phyloP scores from a whole-genome alignment of 2,888 invertebrate species.

The Epirrhoe alternata region DNA sequence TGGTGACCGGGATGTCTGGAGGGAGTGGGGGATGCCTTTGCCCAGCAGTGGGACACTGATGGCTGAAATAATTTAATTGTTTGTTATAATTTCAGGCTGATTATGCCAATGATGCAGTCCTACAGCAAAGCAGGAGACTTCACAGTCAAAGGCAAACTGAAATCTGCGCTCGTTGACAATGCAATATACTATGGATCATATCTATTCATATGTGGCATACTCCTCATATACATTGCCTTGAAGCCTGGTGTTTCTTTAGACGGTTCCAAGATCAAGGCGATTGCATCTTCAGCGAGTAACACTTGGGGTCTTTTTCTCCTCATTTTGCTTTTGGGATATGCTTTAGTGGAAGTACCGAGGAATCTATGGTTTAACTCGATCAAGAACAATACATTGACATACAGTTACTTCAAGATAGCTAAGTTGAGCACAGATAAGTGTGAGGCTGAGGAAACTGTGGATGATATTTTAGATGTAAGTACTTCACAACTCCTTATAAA shows the following conservation, averaged over 20 bases:
- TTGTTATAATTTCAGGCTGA: conserved; percentile 87
- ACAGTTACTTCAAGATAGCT: conserved; percentile 96
- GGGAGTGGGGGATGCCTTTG: no score
- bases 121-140: conserved; percentile 99
- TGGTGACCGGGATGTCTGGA: no score
- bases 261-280: conserved; percentile 96
- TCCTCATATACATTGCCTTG: conserved; percentile 97
- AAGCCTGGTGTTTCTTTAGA: conserved; percentile 95
- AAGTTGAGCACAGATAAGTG: conserved; percentile 97
- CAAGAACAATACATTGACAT: conserved; percentile 92
- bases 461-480: conserved; percentile 95
- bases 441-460: conserved; percentile 98
- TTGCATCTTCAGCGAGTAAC: conserved; percentile 99
- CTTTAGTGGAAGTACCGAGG: conserved; percentile 97
- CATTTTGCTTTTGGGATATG: conserved; percentile 96
- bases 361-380: conserved; percentile 96
- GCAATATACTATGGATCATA: conserved; percentile 99
- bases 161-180: conserved; percentile 97
- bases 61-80: no score
- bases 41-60: no score
- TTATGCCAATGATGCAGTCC: conserved; percentile 99
- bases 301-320: conserved; percentile 99
- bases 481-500: not conserved
- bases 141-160: conserved; percentile 96
- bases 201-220: conserved; percentile 95